phyloP scores from a whole-genome alignment of 2,113 vertebrate genomes.

The Pteronura brasiliensis region DNA sequence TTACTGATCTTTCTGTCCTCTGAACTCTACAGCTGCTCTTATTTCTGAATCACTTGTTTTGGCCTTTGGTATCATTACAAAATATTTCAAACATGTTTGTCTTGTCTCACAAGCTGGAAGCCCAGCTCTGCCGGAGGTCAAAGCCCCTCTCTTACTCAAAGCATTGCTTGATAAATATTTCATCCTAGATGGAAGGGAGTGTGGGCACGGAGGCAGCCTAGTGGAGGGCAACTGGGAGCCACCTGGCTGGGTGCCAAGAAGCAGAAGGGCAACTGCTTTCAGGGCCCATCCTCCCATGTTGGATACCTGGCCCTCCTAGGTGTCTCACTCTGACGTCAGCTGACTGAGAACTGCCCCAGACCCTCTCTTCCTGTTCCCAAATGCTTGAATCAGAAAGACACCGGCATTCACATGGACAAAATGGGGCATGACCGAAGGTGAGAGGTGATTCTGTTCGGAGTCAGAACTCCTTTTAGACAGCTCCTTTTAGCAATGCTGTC shows the following conservation, averaged over 20 bases:
- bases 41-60: not conserved
- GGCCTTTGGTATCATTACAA: not conserved
- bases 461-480: not conserved
- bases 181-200: not conserved
- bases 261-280: not conserved
- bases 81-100: slow-evolving; percentile 6
- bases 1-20: not conserved
- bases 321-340: rapidly evolving
- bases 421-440: too few relatives aligned
- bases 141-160: not conserved
- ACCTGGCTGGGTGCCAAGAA: rapidly evolving
- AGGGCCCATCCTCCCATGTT: rapidly evolving
- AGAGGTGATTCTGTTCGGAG: not conserved
- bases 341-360: not conserved
- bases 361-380: not conserved
- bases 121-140: not conserved
- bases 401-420: too few relatives aligned
- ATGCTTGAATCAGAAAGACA: not conserved
- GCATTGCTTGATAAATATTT: slow-evolving; percentile 20
- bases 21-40: not conserved
- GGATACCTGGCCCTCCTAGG: not conserved
- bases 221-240: not conserved
- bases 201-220: not conserved
- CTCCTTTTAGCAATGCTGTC: not conserved
- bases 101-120: not conserved